Evolutionary conservation across 1,140 invertebrate species (phyloP).

Genomic region (Pemphigus obesinymphae): DNA sequence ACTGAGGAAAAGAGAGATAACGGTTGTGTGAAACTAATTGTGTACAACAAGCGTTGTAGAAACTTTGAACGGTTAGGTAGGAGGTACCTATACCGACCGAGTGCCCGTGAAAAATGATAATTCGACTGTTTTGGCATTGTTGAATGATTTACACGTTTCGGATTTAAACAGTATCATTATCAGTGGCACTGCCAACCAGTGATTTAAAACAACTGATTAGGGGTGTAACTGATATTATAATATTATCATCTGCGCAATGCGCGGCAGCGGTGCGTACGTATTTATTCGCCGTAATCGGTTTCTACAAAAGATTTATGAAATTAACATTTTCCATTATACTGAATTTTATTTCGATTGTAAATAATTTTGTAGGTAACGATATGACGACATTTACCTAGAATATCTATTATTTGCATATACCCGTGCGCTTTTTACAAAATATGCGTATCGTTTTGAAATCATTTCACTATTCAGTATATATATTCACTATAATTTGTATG

Average conservation of each 20-base stretch:
- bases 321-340: no score
- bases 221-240: background rate
- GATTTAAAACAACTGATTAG: background rate
- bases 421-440: no score
- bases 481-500: no score
- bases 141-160: background rate
- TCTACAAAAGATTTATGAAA: background rate
- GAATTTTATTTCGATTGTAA: no score
- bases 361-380: no score
- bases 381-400: no score
- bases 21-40: background rate
- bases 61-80: background rate
- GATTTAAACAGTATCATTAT: background rate
- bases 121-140: background rate
- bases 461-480: no score
- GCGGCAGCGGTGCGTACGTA: background rate
- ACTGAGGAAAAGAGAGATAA: background rate
- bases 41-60: background rate
- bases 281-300: background rate
- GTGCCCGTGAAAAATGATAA: constrained; percentile 1
- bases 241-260: background rate
- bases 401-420: no score
- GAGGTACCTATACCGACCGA: background rate
- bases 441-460: no score
- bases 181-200: background rate